phyloP scores from a whole-genome alignment of 2,797 vertebrate species.

The Micropoecilia bifurca region DNA sequence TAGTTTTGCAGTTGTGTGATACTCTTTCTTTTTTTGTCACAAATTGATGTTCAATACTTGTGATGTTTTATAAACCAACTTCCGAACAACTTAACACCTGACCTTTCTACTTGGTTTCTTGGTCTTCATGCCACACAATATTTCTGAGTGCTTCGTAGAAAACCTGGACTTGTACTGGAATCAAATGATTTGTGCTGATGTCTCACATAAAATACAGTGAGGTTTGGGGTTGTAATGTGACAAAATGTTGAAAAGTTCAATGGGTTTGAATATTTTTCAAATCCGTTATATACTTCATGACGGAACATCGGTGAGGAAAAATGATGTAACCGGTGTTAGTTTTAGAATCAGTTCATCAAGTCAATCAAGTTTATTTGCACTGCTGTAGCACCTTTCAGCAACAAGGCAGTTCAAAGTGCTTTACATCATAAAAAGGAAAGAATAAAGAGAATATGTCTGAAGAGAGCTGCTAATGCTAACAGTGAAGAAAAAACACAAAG shows the following conservation, averaged over 20 bases:
- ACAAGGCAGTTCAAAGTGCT: too few relatives aligned
- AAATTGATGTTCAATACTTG: background rate
- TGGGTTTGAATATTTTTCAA: background rate
- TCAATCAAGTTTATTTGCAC: too few relatives aligned
- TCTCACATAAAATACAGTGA: background rate
- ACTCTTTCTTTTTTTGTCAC: background rate
- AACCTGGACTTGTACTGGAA: background rate
- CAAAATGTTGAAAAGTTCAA: background rate
- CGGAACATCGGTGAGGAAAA: conserved; percentile 20
- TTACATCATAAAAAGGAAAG: background rate
- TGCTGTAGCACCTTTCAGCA: too few relatives aligned
- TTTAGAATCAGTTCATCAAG: conserved; percentile 22
- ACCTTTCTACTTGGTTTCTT: background rate
- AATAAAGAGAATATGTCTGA: conserved; percentile 78
- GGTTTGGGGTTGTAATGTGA: background rate
- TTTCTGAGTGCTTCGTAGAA: background rate
- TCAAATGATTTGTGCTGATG: background rate
- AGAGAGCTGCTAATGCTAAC: conserved; percentile 70
- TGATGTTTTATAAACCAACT: background rate
- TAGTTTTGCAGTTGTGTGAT: background rate
- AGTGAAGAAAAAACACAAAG: conserved; percentile 53
- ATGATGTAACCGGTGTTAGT: conserved; percentile 45
- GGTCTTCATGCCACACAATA: background rate
- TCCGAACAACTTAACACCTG: background rate
- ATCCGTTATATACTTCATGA: conserved; percentile 7